phyloP scores from a whole-genome alignment of 2,113 vertebrate genomes.

The Rhipidura dahli region DNA sequence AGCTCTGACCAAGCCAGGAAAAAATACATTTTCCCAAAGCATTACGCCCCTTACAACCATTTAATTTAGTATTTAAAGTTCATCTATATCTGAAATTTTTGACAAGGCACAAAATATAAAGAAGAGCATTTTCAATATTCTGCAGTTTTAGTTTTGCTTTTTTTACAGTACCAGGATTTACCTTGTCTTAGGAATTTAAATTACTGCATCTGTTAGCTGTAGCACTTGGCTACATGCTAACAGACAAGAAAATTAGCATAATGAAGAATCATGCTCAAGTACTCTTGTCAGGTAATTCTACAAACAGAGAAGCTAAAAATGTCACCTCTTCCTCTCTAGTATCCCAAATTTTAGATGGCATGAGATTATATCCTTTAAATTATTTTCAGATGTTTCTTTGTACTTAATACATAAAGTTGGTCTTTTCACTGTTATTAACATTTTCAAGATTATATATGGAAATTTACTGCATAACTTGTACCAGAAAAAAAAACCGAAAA shows the following conservation, averaged over 20 bases:
- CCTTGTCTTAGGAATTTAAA: neutral
- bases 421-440: constrained; percentile 33
- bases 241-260: neutral
- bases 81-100: neutral
- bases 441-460: constrained; percentile 37
- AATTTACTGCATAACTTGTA: constrained; percentile 12
- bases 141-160: neutral
- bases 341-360: neutral
- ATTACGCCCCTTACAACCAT: neutral
- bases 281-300: neutral
- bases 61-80: neutral
- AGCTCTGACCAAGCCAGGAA: neutral
- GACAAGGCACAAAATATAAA: neutral
- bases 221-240: neutral
- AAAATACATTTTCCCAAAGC: neutral
- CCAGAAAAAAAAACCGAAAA: neutral
- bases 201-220: neutral
- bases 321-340: neutral
- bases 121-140: neutral
- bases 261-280: neutral
- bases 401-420: neutral
- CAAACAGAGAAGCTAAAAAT: neutral
- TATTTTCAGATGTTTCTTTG: constrained; percentile 5
- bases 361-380: neutral
- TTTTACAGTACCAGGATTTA: neutral